Base-by-base conservation (phyloP, 2,113 vertebrate genomes). In the Carollia perspicillata region DNA sequence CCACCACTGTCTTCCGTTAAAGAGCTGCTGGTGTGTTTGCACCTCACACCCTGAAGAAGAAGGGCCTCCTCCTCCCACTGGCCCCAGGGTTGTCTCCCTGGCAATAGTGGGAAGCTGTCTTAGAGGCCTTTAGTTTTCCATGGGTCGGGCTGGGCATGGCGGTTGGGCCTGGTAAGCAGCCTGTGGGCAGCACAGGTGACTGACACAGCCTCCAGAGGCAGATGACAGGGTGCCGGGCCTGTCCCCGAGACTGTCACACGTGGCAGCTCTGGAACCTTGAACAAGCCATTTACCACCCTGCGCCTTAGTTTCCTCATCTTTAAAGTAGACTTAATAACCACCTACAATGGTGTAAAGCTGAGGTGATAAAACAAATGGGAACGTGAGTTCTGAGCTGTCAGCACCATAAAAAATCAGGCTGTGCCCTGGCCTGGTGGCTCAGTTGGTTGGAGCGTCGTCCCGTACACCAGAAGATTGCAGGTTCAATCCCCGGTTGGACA, bases 331-430 rank as follows among this genome's bases (percentile, higher is more conserved):
- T 0, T 18, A 5, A 8, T 8, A 49, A 20, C 44, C 2, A 1
- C 78, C 83, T 47, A 1, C 44, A 4, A 0, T 22, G 14, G 3
- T 3, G 0, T 28, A 8, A 89, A 30, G 33, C 58, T 60, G 6
- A 0, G 42, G 1, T 30, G 44, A 44, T n/a, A 28, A 16, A 30
- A 0, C 26, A 3, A 8, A 18, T 0, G 6, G 40, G 42, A 60
- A 16, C 26, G 75, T 30, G 84, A 30, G 16, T 30, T 26, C 9
- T 84, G 7, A 30, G 42, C 60, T 26, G 3, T n/a, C 5, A 77
- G 71, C 23, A 9, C 23, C 6, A 0, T 42, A 42, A 53, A n/a
- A 53, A n/a, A 1, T 3, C 47, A 33, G 0, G 22, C 1, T 10
- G 1, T 12, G 26, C 60, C 60, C 28, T 63, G 60, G 60, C 60